These are phyloP conservation scores for Xanthostigma xanthostigma DNA, from an alignment of 2,888 invertebrate genomes.

Conservation along the genomic window DNA sequence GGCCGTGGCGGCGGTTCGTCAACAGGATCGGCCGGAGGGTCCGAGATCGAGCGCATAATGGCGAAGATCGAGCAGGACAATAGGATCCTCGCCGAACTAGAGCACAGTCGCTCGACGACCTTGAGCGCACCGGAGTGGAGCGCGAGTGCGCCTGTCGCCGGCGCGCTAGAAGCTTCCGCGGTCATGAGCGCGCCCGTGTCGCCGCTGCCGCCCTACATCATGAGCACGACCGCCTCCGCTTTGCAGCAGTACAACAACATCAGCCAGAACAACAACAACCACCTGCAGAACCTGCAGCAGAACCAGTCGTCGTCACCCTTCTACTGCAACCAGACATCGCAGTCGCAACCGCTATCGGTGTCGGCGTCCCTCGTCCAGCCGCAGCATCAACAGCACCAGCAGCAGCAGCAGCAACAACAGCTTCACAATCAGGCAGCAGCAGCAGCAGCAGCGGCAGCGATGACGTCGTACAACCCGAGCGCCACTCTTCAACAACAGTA, in stretches of 20 bases:
- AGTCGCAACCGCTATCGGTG: neutral
- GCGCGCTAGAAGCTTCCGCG: constrained; percentile 4
- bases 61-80: constrained; percentile 88
- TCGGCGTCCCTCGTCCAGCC: neutral
- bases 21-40: constrained; percentile 29
- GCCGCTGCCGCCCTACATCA: constrained; percentile 2
- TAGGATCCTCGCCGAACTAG: constrained; percentile 77
- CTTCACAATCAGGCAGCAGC: neutral
- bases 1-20: constrained; percentile 25
- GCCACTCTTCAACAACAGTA: neutral
- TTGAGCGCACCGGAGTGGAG: constrained; percentile 31
- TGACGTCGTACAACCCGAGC: neutral
- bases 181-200: constrained; percentile 5
- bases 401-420: no score
- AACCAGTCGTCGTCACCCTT: neutral
- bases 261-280: constrained; percentile 21
- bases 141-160: neutral
- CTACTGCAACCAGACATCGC: neutral
- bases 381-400: neutral
- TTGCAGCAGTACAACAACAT: constrained; percentile 24
- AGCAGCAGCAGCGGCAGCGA: neutral
- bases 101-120: constrained; percentile 62
- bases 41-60: constrained; percentile 87
- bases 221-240: constrained; percentile 12
- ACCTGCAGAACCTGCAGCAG: constrained; percentile 18